These are phyloP conservation scores for Lepidostoma basale DNA, from an alignment of 1,140 invertebrate genomes.

Conservation along the genomic window DNA sequence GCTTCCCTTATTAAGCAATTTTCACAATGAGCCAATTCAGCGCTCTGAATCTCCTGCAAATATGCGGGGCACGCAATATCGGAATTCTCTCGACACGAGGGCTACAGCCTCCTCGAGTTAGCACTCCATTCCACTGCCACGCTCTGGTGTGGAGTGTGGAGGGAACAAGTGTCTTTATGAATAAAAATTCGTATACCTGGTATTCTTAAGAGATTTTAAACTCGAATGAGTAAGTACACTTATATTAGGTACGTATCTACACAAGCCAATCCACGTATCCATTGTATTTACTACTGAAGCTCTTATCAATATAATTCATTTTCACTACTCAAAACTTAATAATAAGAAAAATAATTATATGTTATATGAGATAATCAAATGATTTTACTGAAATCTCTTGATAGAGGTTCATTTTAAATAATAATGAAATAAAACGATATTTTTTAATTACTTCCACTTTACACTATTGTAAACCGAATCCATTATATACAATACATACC, in stretches of 20 bases:
- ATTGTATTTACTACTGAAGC: no score
- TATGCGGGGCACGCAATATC: conserved; percentile 16
- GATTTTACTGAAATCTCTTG: no score
- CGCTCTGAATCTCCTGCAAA: not conserved
- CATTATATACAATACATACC: no score
- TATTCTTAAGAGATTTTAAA: not conserved
- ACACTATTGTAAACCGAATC: no score
- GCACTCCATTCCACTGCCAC: not conserved
- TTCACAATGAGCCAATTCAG: conserved; percentile 4
- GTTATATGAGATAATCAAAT: no score
- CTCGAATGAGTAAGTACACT: not conserved
- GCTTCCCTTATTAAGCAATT: conserved; percentile 1
- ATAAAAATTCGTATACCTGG: not conserved
- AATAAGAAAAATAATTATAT: no score
- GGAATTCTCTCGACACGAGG: conserved; percentile 9
- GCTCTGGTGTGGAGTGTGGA: not conserved
- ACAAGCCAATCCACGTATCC: no score
- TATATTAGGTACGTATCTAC: not conserved
- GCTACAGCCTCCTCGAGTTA: not conserved
- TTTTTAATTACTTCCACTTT: no score
- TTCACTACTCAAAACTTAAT: no score
- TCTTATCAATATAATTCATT: no score
- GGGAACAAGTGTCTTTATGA: conserved; percentile 7
- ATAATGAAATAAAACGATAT: no score
- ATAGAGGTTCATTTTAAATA: no score